These are phyloP conservation scores for Serilophus lunatus DNA, from an alignment of 2,113 vertebrate species.

Conservation along the genomic window DNA sequence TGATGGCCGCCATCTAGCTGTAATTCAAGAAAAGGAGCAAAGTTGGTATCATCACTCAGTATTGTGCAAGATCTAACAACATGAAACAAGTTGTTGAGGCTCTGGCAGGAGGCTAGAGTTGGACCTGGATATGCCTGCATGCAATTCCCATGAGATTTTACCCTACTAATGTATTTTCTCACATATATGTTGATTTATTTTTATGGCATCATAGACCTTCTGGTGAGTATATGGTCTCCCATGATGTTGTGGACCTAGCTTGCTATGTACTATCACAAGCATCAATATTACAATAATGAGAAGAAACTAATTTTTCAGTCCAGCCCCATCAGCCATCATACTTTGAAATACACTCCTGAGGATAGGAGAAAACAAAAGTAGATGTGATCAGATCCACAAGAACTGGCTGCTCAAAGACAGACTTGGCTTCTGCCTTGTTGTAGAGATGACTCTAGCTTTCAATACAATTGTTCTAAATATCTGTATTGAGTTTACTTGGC, in stretches of 20 bases:
- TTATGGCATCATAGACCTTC: neutral
- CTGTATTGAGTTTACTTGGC: neutral
- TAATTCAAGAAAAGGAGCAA: constrained; percentile 15
- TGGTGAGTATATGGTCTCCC: neutral
- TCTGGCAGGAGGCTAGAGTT: neutral
- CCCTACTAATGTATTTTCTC: neutral
- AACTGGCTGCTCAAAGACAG: neutral
- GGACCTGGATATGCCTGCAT: neutral
- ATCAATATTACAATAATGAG: neutral
- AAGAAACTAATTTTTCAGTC: neutral
- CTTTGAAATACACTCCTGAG: neutral
- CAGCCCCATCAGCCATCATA: neutral
- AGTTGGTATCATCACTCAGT: constrained; percentile 43
- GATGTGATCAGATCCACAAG: neutral
- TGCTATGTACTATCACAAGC: neutral
- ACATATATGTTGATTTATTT: neutral
- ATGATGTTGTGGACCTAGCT: neutral
- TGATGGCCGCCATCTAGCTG: neutral
- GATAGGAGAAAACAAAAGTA: neutral
- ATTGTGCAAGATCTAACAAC: neutral
- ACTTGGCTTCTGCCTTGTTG: neutral
- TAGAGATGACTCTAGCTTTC: neutral
- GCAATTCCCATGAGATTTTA: neutral
- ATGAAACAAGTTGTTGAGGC: neutral
- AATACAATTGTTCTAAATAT: neutral